Base-by-base conservation (phyloP, 2,113 vertebrate species). In the Nansenia antarctica region DNA sequence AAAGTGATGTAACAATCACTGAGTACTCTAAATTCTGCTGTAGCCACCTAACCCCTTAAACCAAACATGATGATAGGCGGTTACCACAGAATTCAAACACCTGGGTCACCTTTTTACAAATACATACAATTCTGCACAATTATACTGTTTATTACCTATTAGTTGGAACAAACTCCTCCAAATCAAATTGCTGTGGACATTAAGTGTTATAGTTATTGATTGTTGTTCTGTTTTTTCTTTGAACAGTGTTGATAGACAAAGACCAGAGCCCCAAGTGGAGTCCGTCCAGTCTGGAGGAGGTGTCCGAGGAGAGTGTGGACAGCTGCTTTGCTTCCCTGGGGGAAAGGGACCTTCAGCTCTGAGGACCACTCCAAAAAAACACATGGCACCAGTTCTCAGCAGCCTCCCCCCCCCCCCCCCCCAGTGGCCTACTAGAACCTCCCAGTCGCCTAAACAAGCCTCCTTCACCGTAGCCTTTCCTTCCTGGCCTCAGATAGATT, bases 191-290 rank as follows among this genome's bases (percentile, higher is more conserved):
- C 2, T 49, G 45, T 49, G n/a, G n/a, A n/a, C n/a, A n/a, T n/a
- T n/a, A n/a, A n/a, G n/a, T 37, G 35, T 37, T 37, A 11, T 49
- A 39, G 35, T 37, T 37, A 11, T 49, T 24, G 22, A n/a, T n/a
- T n/a, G 37, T 31, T 9, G 22, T 4, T 64, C 34, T 29, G 26
- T 3, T 72, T 5, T 52, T 8, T 62, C 32, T 15, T 45, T 70
- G 8, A 75, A 3, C 88, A 99, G 98, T 97, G 79, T 82, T 99
- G 72, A 89, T 98, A 42, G 97, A 99, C 87, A 97, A 91, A 87
- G 96, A 98, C 89, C 95, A 95, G 3, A 92, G 69, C 65, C 95
- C 96, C 24, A 91, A 83, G 77, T 99, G 98, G 98, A 96, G 90
- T 52, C 98, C 98, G 9, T 78, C 92, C 11, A 27, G 86, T 0